These are phyloP conservation scores for Acrossocheilus fasciatus DNA, from an alignment of 2,797 vertebrate species.

Conservation along the genomic window DNA sequence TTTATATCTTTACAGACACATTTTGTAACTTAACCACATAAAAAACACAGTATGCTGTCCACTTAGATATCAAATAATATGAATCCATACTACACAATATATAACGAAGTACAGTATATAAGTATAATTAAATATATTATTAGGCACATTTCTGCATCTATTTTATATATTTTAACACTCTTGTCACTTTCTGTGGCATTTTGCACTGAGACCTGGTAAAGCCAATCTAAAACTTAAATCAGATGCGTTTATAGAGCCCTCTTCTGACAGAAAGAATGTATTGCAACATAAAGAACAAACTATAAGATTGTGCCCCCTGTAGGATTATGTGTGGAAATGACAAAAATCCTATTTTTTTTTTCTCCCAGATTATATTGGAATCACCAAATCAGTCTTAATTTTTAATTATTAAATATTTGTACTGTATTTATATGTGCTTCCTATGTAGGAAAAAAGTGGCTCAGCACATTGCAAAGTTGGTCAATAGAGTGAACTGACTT, in stretches of 20 bases:
- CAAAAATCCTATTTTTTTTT: neutral
- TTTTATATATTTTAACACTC: neutral
- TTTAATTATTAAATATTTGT: neutral
- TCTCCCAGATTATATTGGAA: neutral
- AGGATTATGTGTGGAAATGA: neutral
- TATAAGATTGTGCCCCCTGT: neutral
- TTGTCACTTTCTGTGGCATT: neutral
- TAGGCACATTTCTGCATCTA: neutral
- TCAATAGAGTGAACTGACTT: neutral
- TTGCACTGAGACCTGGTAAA: neutral
- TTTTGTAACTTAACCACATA: neutral
- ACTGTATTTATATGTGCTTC: neutral
- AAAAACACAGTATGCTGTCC: neutral
- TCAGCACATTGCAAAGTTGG: neutral
- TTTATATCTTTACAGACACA: neutral
- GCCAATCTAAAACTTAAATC: constrained; percentile 6
- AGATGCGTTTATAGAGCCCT: neutral
- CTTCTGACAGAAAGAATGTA: constrained; percentile 3
- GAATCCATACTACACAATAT: too few relatives aligned
- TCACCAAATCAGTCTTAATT: neutral
- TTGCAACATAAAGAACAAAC: neutral
- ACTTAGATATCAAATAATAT: too few relatives aligned
- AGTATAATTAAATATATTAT: neutral
- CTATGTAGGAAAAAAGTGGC: neutral
- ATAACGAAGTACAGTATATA: neutral